phyloP scores from a whole-genome alignment of 92 coral and sea anemone genomes.

The Pocillopora meandrina region DNA sequence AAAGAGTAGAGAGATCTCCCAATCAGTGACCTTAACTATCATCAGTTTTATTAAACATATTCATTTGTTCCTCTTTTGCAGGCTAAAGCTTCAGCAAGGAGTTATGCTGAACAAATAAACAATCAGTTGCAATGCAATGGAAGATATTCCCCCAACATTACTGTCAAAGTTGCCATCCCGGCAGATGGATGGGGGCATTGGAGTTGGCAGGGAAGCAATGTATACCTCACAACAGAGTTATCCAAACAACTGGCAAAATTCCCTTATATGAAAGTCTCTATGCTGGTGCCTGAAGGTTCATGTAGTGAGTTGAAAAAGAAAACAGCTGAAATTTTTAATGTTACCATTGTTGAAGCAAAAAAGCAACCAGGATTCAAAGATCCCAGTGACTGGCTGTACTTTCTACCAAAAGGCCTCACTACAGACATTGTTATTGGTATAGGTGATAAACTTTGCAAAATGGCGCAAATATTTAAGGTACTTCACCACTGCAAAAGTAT shows the following conservation, averaged over 20 bases:
- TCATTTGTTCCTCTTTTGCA: no score
- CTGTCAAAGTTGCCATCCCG: neutral
- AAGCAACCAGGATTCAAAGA: neutral
- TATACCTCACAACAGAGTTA: neutral
- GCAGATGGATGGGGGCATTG: neutral
- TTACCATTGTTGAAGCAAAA: neutral
- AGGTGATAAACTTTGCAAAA: neutral
- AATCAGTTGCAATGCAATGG: neutral
- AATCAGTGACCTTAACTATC: no score
- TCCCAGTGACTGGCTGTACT: neutral
- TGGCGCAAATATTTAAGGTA: neutral
- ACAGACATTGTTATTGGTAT: neutral
- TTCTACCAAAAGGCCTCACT: neutral
- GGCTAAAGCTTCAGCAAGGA: no score
- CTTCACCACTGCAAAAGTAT: neutral
- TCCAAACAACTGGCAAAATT: neutral
- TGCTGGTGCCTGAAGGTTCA: neutral
- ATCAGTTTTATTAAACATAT: no score
- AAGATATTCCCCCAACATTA: no score
- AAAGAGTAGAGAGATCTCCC: no score
- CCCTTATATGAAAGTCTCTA: neutral
- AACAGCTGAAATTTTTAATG: neutral
- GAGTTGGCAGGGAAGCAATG: no score
- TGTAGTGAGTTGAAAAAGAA: neutral
- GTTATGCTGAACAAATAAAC: no score